Base-by-base conservation (phyloP, 2,113 vertebrate genomes). In the Sprattus sprattus region DNA sequence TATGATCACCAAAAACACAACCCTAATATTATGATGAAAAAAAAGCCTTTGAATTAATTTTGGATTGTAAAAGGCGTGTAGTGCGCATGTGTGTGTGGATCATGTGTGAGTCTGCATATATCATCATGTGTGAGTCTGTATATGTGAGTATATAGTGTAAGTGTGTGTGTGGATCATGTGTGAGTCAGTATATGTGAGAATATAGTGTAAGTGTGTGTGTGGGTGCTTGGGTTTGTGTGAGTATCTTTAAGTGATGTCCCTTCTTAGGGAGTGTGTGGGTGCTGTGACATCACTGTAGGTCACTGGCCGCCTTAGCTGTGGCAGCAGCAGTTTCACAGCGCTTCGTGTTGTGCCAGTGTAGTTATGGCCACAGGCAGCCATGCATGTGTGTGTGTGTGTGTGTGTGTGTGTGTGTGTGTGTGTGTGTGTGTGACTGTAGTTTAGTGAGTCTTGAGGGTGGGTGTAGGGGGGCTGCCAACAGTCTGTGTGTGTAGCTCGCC, bases 401-500 rank as follows among this genome's bases (percentile, higher is more conserved):
- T 11, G 52, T 10, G 52, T 11, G 52, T 11, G 1, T 18, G 7
- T 11, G 9, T 49, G 52, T 28, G 52, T 54, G 52, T 0, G 18
- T 50, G 82, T 64, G 83, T 83, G 82, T 83, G 28, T 75, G 1
- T n/a, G 78, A 71, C 32, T 32, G 85, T 80, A 81, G 28, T 15
- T 67, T 64, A 39, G 82, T 11, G 81, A 84, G 87, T 85, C 84
- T 89, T 57, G 54, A 64, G 49, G 20, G 52, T 87, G 85, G 71
- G 4, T 0, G 32, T 25, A 71, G 10, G 57, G 52, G 32, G 10
- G 39, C 39, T 39, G 39, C 39, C 39, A 39, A 44, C 15, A 50
- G 90, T 88, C 88, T 49, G 47, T 49, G 47, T 49, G 88, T 64
- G 86, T n/a, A 78, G 64, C 0, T 45, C 88, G 1, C 93, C 89